Evolutionary conservation across 2,888 invertebrate genomes (phyloP), one percentile per base, ranked within the genome.

Genomic region (Zaprionus bogoriensis): DNA sequence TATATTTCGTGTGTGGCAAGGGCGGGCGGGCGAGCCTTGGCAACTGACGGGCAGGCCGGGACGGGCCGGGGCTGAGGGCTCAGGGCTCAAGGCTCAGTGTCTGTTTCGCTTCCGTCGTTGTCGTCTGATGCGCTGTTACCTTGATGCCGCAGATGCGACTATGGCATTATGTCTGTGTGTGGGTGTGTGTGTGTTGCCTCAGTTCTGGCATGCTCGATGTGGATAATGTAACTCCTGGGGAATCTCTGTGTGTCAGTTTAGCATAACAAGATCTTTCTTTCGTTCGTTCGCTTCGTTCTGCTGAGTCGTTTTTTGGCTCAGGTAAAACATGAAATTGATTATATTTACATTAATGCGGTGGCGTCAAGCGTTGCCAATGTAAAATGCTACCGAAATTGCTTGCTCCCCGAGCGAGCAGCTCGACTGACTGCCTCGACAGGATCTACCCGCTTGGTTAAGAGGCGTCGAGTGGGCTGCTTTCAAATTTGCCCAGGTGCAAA

Each of bases 171-270:
- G 14, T 64, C 10, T 42, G 23, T 53, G 45, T 32, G 14, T 54
- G 46, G 45, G 45, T 47, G 58, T 67, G 45, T 50, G 45, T 52
- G 45, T 42, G 14, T 41, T 45, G 41, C 9, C 36, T 32, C 19
- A 51, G 61, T 38, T 25, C 50, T 72, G 70, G 68, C 63, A 60
- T 71, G 61, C 63, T 70, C 60, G 63, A 64, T 69, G 62, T 73
- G 78, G 62, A 85, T 89, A 87, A 89, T 83, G 81, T 85, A 87
- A 87, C 88, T 89, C 89, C 57, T 73, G 87, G 88, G 88, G 89
- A 82, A 83, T 87, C 82, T 83, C 85, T 87, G 87, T 83, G 77
- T 83, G 88, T 87, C 87, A 87, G 88, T 88, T 88, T 82, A 89
- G 87, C 87, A 77, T 85, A 87, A 85, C 82, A 87, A 84, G 85